Percentiles rank a stretch among this genome's conserved stretches.
phyloP scores from a whole-genome alignment of 1,140 invertebrate genomes.

The Ephestia elutella region DNA sequence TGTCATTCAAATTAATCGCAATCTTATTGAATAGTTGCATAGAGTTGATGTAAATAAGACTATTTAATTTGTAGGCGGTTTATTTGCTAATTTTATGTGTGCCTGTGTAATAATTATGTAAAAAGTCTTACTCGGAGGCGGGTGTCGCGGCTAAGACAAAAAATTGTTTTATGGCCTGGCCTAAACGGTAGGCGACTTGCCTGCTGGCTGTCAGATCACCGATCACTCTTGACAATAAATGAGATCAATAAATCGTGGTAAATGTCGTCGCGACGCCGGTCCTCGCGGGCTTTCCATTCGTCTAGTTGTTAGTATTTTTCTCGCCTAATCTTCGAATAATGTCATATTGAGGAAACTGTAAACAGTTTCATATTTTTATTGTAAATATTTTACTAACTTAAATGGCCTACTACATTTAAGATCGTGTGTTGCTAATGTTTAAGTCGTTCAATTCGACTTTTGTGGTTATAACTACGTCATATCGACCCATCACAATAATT shows the following conservation, averaged over 20 bases:
- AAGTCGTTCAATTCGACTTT: conserved; percentile 51
- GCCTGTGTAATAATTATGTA: conserved; percentile 41
- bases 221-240: neutral
- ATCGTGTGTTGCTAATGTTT: conserved; percentile 60
- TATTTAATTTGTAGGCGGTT: conserved; percentile 55
- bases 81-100: conserved; percentile 61
- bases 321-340: conserved; percentile 64
- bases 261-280: conserved; percentile 11
- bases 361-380: conserved; percentile 60
- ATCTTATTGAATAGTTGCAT: conserved; percentile 58
- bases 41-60: conserved; percentile 60
- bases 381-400: conserved; percentile 66
- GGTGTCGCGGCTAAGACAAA: conserved; percentile 12
- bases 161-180: conserved; percentile 8
- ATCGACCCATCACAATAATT: conserved; percentile 29
- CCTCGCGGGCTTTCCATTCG: conserved; percentile 28
- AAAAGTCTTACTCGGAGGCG: conserved; percentile 20
- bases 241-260: neutral
- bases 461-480: conserved; percentile 40
- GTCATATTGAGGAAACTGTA: conserved; percentile 54
- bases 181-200: no score
- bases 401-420: conserved; percentile 62
- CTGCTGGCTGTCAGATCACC: neutral
- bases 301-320: conserved; percentile 60
- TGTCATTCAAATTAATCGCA: conserved; percentile 54